Evolutionary conservation across 2,113 vertebrate genomes (phyloP).

Genomic region (Pangasianodon hypophthalmus): DNA sequence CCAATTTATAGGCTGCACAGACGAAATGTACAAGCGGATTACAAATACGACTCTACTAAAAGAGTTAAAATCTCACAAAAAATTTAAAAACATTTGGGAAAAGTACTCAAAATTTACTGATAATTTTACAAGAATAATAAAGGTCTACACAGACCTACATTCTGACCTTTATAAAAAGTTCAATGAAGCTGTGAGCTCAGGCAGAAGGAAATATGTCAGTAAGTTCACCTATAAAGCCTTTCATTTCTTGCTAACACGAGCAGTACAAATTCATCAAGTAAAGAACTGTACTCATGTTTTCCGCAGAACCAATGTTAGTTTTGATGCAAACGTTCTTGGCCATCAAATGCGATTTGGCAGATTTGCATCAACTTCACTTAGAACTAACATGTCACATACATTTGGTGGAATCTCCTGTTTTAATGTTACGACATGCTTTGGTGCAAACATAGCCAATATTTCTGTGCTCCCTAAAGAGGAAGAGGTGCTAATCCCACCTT

Average conservation of each 20-base stretch:
- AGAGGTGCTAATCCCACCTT: constrained; percentile 17
- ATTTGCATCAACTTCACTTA: background rate
- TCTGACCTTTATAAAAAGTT: rapidly evolving
- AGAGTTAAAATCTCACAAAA: background rate
- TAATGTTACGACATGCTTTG: background rate
- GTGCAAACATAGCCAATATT: background rate
- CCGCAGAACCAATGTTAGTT: background rate
- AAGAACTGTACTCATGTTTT: background rate
- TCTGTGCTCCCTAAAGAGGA: background rate
- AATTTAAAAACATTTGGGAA: background rate
- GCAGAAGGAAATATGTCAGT: background rate
- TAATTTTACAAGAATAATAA: background rate
- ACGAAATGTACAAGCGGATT: rapidly evolving
- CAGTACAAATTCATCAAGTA: background rate
- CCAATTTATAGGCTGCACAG: background rate
- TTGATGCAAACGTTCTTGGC: background rate
- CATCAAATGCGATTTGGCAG: background rate
- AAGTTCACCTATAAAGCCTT: background rate
- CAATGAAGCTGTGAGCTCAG: background rate
- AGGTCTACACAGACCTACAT: background rate
- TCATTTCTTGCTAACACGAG: constrained; percentile 8
- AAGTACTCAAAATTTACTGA: background rate
- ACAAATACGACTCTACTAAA: background rate
- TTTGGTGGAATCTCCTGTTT: background rate
- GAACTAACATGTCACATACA: rapidly evolving